These are phyloP conservation scores for Podabrus alpinus DNA, from an alignment of 2,888 invertebrate genomes.

Conservation along the genomic window DNA sequence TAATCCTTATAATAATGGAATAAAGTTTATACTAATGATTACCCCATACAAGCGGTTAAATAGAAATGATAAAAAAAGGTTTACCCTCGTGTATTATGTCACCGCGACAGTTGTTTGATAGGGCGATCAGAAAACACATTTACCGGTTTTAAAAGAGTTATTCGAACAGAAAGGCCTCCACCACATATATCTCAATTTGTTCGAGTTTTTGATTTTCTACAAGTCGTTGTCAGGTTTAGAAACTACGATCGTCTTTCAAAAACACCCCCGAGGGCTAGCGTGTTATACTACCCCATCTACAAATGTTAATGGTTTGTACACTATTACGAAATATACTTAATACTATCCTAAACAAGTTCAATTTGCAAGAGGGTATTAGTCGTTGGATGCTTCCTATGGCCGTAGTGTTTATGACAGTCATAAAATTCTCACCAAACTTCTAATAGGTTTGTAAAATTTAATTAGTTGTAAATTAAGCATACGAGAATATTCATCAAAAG, in stretches of 20 bases:
- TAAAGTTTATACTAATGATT: constrained; percentile 23
- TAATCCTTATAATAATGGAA: constrained; percentile 11
- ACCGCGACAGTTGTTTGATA: constrained; percentile 35
- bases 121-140: constrained; percentile 28
- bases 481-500: neutral
- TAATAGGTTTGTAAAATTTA: constrained; percentile 17
- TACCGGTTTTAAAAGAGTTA: constrained; percentile 29
- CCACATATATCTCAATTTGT: constrained; percentile 34
- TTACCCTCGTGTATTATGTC: constrained; percentile 26
- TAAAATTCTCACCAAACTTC: constrained; percentile 26
- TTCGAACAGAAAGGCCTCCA: constrained; percentile 24
- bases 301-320: constrained; percentile 37
- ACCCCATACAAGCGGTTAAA: constrained; percentile 21
- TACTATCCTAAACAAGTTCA: constrained; percentile 33
- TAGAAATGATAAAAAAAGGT: constrained; percentile 22
- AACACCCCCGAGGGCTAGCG: constrained; percentile 35
- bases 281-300: constrained; percentile 34
- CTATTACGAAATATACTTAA: constrained; percentile 34
- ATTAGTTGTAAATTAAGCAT: neutral
- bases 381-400: constrained; percentile 19
- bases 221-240: constrained; percentile 28
- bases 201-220: constrained; percentile 28
- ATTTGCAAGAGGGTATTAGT: constrained; percentile 24
- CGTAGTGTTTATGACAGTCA: constrained; percentile 23
- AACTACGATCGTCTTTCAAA: constrained; percentile 26